These are phyloP conservation scores for Ptychodera flava DNA, from an alignment of 35 echinoderm and acorn worm species.

Conservation along the genomic window DNA sequence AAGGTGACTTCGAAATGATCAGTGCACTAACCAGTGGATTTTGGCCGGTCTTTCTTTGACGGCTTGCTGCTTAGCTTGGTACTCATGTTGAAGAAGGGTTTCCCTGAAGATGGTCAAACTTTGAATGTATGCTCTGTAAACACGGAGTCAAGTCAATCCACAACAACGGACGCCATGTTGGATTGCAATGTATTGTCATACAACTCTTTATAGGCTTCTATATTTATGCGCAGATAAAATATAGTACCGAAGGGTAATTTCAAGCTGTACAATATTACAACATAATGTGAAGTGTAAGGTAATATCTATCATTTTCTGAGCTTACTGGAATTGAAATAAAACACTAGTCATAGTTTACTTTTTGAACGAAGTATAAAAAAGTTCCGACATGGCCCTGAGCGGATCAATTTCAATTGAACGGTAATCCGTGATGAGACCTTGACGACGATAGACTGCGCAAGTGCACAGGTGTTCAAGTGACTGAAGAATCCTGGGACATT, in stretches of 20 bases:
- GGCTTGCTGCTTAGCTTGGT: conserved; percentile 76
- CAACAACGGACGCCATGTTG: background rate
- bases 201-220: background rate
- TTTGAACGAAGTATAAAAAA: no score
- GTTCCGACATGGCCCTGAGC: background rate
- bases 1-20: no score
- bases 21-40: conserved; percentile 70
- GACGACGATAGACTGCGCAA: background rate
- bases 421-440: background rate
- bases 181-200: background rate
- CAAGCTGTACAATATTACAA: no score
- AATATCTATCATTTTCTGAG: no score
- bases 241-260: background rate
- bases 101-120: background rate
- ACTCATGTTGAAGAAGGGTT: conserved; percentile 33
- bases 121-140: background rate
- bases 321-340: no score
- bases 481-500: no score
- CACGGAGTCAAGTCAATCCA: background rate
- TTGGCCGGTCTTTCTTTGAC: conserved; percentile 77
- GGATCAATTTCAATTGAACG: background rate
- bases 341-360: no score
- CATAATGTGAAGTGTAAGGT: no score
- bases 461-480: no score
- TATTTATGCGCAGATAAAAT: background rate